These are phyloP conservation scores for Clanis bilineata DNA, from an alignment of 2,888 invertebrate genomes.

Conservation along the genomic window DNA sequence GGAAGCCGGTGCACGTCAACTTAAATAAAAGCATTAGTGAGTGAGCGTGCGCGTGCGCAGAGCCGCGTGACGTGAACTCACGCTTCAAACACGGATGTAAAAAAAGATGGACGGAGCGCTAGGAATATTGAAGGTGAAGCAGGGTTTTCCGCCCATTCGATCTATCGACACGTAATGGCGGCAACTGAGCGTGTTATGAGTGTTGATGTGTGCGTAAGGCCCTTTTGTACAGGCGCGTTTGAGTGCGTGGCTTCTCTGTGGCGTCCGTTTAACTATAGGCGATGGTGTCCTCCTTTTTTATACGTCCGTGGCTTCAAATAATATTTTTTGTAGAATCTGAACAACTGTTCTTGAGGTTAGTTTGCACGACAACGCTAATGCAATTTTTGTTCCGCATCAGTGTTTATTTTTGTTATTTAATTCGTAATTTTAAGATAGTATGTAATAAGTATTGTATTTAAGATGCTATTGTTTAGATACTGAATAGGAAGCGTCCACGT, in stretches of 20 bases:
- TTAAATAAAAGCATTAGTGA: conserved; percentile 51
- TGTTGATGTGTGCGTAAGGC: too few species aligned
- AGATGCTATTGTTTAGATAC: background rate
- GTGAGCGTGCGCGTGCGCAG: conserved; percentile 37
- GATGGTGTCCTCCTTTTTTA: too few species aligned
- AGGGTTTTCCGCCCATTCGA: too few species aligned
- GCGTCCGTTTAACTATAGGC: too few species aligned
- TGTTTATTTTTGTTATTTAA: background rate
- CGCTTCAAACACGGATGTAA: too few species aligned
- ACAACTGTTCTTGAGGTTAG: conserved; percentile 12
- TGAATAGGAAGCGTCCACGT: background rate
- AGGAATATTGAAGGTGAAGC: too few species aligned
- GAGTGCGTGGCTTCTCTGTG: too few species aligned
- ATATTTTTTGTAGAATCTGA: conserved; percentile 6
- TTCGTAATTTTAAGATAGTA: background rate
- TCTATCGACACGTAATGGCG: too few species aligned
- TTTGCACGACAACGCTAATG: conserved; percentile 16
- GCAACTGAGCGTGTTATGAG: too few species aligned
- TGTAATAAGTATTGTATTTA: background rate
- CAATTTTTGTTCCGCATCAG: conserved; percentile 17
- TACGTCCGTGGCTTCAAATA: too few species aligned
- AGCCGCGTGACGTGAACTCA: conserved; percentile 46
- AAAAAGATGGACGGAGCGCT: too few species aligned
- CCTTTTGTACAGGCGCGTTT: too few species aligned
- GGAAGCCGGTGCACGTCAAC: conserved; percentile 56